Base-by-base conservation (phyloP, 1,140 invertebrate species). In the Saccostrea glomerata region DNA sequence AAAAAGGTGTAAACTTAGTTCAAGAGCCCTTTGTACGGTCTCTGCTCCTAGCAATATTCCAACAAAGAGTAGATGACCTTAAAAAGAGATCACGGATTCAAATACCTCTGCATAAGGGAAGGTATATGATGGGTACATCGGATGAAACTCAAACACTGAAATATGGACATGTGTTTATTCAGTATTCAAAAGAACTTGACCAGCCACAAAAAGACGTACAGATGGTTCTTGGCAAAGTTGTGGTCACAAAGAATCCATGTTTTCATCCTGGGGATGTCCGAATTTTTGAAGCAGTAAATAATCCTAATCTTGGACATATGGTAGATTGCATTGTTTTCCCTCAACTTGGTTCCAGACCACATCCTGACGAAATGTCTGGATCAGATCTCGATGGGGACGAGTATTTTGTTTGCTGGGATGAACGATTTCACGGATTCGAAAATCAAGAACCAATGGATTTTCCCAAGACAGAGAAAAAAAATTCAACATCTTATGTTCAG, bases 321-420 rank as follows among this genome's bases (percentile, higher is more conserved):
- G 77, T 86, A 0, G 89, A 90, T 54, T 90, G 89, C 56, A 90
- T 90, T 55, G 89, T 90, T 2, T 90, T 90, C 66, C 89, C 89
- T 13, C 60, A 86, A 40, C 47, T 66, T 9, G 89, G 89, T 5
- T 3, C 5, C 6, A 30, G 89, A 84, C 89, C 89, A 55, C 89
- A 90, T 30, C 89, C 89, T 40, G 60, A 88, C 36, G 89, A 90
- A 86, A 90, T 88, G 70, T 85, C 89, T 6, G 89, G 89, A n/a
- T 90, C 89, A 13, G 89, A 90, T 86, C 77, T 90, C 20, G 89
- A 90, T 86, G 89, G 89, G 17, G 89, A 90, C 30, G 86, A 47
- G 83, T 90, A 86, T 73, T 88, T 88, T 84, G 87, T 90, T 4
- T 86, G 70, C 12, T 90, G 89, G 89, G 85, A 88, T 84, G 55